Evolutionary conservation across 2,797 vertebrate genomes (phyloP), one percentile per base, ranked within the genome.

Genomic region (Hybognathus amarus): DNA sequence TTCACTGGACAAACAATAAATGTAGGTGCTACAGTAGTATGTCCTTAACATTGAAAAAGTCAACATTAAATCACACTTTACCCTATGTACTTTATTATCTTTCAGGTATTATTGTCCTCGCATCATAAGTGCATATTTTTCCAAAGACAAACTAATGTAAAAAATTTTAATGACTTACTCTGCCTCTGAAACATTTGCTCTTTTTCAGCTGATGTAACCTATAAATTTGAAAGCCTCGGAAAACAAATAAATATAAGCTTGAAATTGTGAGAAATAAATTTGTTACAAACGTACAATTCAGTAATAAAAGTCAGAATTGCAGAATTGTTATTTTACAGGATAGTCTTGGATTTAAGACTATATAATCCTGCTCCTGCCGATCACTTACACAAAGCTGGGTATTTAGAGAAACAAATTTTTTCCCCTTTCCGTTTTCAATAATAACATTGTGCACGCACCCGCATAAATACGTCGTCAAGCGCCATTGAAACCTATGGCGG

Each of bases 1-100:
- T 95, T 95, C 18, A 88, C 92, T 33, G 92, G 93, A 74, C 88
- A 85, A 87, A 89, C 90, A 84, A 85, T 95, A 85, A 85, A 85
- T 73, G 40, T 59, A 45, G 42, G 66, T 38, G 17, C 13, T 61
- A 38, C n/a, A n/a, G n/a, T n/a, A n/a, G n/a, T n/a, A n/a, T n/a
- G n/a, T 18, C 24, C 18, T 66, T 24, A 45, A 30, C 24, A 7
- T 24, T 47, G 2, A 59, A 59, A 15, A 36, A 15, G 40, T 78
- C 6, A 27, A 13, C 5, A 27, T 69, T 17, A 79, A 18, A 54
- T 40, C 22, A 64, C 59, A 52, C 18, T 24, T 24, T 1, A 47
- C 10, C 18, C 18, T 36, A 33, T 17, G 36, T 20, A 20, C 17
- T 38, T 75, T 38, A 6, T 63, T 69, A 69, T 42, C 12, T 69